Conservation (phyloP, 2,113 vertebrate genomes). For the Vombatus ursinus region DNA sequence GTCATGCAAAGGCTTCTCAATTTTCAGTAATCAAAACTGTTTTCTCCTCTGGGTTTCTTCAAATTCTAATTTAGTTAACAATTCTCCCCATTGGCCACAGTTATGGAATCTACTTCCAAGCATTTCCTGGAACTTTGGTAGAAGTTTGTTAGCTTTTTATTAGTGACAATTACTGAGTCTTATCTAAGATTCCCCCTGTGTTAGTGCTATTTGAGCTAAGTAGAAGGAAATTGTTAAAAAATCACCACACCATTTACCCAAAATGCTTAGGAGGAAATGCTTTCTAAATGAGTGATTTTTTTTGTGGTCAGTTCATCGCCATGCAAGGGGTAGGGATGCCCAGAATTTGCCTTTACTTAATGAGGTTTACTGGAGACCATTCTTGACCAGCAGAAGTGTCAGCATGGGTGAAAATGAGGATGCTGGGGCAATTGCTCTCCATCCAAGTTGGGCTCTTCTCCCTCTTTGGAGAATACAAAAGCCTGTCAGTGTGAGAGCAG, state of each 20-base stretch:
- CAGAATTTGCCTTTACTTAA: not conserved
- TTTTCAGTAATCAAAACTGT: too few species aligned
- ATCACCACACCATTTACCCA: too few species aligned
- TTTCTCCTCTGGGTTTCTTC: not conserved
- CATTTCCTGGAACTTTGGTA: not conserved
- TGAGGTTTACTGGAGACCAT: not conserved
- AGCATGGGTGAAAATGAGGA: not conserved
- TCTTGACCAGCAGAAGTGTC: not conserved
- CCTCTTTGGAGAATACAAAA: not conserved
- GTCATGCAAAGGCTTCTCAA: too few species aligned
- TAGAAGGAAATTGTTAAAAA: too few species aligned
- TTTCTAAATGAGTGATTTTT: too few species aligned
- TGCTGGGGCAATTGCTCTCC: not conserved
- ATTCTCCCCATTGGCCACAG: not conserved
- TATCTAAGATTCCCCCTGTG: not conserved
- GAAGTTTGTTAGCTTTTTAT: not conserved
- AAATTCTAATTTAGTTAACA: not conserved
- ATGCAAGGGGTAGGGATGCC: not conserved
- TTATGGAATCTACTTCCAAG: not conserved
- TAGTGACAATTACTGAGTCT: not conserved
- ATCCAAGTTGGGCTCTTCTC: not conserved
- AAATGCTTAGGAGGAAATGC: too few species aligned
- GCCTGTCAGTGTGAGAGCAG: not conserved
- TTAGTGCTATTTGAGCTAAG: too few species aligned
- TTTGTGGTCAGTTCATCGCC: too few species aligned